Evolutionary conservation across 2,797 vertebrate genomes (phyloP), one percentile per base, ranked within the genome.

Genomic region (Taenioides sp.): DNA sequence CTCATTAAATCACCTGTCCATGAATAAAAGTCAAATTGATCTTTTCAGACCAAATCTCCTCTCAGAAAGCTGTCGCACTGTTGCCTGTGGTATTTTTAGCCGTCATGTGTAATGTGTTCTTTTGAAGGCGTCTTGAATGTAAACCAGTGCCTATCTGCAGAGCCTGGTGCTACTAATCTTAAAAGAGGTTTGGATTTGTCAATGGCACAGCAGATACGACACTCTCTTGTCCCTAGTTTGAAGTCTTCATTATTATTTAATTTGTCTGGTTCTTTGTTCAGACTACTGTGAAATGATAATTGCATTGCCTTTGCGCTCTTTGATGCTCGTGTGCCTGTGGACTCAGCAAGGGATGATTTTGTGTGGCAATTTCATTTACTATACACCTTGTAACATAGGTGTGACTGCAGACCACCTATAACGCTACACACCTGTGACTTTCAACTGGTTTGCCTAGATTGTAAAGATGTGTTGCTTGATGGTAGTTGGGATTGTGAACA

Each of bases 201-300:
- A 72, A 78, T 50, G 81, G 70, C 4, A 2, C 52, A 34, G 66
- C 75, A 87, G 70, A 85, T 84, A 73, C 59, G 77, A 74, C 84
- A 83, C 84, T 78, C n/a, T 71, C 81, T 72, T 64, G 58, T 82
- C 80, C 79, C 76, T 61, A 75, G 84, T 86, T 88, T 85, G 77
- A 90, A 88, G 83, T 83, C 86, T 28, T 90, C 90, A 90, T 91
- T 91, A 87, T 90, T 88, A 85, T 92, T 93, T 90, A 84, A 91
- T 92, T 87, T 85, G 81, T 73, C 75, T 81, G 85, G 63, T 82
- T 88, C 89, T 92, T 93, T 88, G 82, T 91, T 89, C 81, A 81
- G 90, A 83, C 87, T 89, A 80, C 92, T 92, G 88, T 88, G 86
- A 92, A 85, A 88, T 85, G 83, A 87, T 93, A 93, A 94, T 93